phyloP scores from a whole-genome alignment of 2,888 invertebrate species.

The Cordylochernes scorpioides region DNA sequence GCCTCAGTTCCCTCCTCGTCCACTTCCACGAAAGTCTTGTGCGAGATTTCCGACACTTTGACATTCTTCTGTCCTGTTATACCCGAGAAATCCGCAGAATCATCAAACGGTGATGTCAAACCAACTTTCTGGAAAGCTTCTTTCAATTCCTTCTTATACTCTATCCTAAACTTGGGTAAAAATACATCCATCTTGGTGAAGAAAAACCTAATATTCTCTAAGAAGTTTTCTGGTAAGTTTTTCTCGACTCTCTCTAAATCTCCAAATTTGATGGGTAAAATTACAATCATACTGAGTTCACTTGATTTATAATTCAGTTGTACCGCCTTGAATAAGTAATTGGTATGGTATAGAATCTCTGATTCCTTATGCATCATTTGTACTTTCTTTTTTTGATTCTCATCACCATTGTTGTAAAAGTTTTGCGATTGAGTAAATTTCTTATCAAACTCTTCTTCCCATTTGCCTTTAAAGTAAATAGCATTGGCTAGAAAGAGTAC shows the following conservation, averaged over 20 bases:
- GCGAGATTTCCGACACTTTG: conserved; percentile 5
- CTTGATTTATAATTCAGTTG: conserved; percentile 2
- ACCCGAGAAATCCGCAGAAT: conserved; percentile 5
- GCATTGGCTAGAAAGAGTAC: conserved; percentile 24
- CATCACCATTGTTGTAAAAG: conserved; percentile 6
- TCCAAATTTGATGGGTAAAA: neutral
- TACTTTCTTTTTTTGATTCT: conserved; percentile 13
- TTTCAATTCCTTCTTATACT: conserved; percentile 8
- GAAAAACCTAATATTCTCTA: neutral
- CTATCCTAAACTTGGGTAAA: conserved; percentile 13
- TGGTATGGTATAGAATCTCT: conserved; percentile 12
- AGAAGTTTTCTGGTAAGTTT: neutral
- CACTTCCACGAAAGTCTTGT: conserved; percentile 8
- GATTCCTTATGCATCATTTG: conserved; percentile 20
- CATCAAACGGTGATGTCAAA: conserved; percentile 4
- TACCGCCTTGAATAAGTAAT: neutral
- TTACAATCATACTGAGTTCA: conserved; percentile 2
- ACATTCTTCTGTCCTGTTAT: conserved; percentile 7
- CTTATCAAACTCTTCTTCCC: conserved; percentile 20
- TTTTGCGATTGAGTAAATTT: conserved; percentile 14
- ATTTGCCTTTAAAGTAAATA: conserved; percentile 26
- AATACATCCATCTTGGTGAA: conserved; percentile 1
- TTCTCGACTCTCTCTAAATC: neutral
- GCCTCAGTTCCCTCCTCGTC: conserved; percentile 12
- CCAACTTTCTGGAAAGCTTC: conserved; percentile 6